Conservation (phyloP, 2,113 vertebrate genomes). For the Amphiprion ocellaris region DNA sequence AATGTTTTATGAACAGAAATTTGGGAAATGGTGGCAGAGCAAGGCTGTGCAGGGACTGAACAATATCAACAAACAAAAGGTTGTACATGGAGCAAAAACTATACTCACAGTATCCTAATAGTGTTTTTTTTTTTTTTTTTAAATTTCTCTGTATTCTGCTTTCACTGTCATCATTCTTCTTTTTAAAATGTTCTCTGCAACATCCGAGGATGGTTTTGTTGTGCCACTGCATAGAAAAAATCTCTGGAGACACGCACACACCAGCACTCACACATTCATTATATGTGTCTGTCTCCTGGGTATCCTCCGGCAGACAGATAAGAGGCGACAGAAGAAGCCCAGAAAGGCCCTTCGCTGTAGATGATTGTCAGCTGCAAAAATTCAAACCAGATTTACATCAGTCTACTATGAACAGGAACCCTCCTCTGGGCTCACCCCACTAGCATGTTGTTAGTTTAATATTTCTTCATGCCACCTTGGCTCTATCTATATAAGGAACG, state of each 20-base stretch:
- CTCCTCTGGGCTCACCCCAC: conserved; percentile 16
- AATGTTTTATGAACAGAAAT: too few species aligned
- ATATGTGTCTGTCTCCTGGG: conserved; percentile 39
- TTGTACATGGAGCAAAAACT: too few species aligned
- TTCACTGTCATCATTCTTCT: conserved; percentile 11
- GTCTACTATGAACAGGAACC: conserved; percentile 6
- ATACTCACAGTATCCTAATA: too few species aligned
- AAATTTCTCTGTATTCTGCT: neutral
- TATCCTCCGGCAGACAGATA: conserved; percentile 43
- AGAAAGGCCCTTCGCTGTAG: conserved; percentile 21
- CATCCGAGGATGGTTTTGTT: conserved; percentile 18
- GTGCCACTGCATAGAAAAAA: neutral
- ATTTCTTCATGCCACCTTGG: conserved; percentile 31
- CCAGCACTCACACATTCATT: conserved; percentile 34
- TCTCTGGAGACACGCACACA: conserved; percentile 9
- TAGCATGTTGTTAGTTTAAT: conserved; percentile 22
- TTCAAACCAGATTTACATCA: conserved; percentile 32
- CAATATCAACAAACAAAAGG: too few species aligned
- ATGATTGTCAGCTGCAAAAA: conserved; percentile 55
- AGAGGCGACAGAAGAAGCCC: conserved; percentile 29
- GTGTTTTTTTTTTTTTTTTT: neutral
- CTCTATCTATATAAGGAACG: too few species aligned
- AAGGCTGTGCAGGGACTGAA: too few species aligned
- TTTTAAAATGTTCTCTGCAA: neutral
- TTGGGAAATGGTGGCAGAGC: too few species aligned